A percentile compares a stretch with the other conserved stretches of the same genome.
Conservation (phyloP, 2,888 invertebrate species). For the Tortrix viridana region DNA sequence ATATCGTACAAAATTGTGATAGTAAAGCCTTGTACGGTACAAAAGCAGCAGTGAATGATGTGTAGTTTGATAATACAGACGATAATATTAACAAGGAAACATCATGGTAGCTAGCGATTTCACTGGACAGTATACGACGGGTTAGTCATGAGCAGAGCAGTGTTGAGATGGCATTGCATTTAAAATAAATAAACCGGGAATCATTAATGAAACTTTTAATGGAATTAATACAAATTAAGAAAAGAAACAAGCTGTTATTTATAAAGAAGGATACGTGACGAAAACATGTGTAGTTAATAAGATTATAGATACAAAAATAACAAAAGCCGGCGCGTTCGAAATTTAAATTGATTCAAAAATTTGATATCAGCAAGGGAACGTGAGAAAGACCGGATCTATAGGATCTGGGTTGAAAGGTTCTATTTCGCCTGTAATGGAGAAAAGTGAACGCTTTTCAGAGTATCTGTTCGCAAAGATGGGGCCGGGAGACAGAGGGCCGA, state of each 20-base stretch:
- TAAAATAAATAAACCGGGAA: conserved; percentile 12
- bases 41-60: conserved; percentile 9
- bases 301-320: conserved; percentile 1
- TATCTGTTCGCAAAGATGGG: conserved; percentile 93
- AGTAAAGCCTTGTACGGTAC: not conserved
- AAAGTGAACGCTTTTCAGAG: conserved; percentile 89
- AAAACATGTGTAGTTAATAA: conserved; percentile 20
- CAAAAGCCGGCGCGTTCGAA: conserved; percentile 22
- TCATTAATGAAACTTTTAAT: conserved; percentile 30
- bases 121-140: conserved; percentile 23
- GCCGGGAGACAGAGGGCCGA: conserved; percentile 85
- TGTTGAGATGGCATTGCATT: conserved; percentile 29
- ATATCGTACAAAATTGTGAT: conserved; percentile 1
- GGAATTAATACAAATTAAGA: conserved; percentile 6
- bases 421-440: conserved; percentile 82
- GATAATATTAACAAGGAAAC: not conserved
- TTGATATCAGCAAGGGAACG: conserved; percentile 25
- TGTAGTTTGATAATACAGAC: not conserved
- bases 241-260: not conserved
- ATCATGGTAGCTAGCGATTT: conserved; percentile 14
- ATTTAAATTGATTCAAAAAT: conserved; percentile 15
- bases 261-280: conserved; percentile 22
- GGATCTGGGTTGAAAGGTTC: conserved; percentile 41
- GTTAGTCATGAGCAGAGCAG: conserved; percentile 32
- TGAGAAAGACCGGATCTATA: conserved; percentile 32